Base-by-base conservation (phyloP, 1,140 invertebrate species). In the Lordiphosa clarofinis region DNA sequence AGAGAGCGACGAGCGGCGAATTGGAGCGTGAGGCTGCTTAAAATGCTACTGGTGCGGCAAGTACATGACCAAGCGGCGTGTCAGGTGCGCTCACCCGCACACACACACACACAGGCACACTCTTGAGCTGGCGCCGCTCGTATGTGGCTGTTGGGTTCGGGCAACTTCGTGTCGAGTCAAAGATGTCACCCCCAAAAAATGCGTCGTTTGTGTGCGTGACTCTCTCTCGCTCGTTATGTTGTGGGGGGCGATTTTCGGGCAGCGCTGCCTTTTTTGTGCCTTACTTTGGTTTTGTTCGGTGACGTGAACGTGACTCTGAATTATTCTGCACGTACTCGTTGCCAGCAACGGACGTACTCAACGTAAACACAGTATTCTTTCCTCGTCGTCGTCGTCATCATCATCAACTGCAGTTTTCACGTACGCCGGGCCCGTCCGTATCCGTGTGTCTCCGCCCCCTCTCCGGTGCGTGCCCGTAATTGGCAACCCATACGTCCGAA, bases 231-330 rank as follows among this genome's bases (percentile, higher is more conserved):
- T 59, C 46, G 35, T 31, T 11, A 44, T 37, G 6, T 28, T 28
- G 37, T 39, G 33, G 42, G 40, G 44, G 21, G 12, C 40, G 49
- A 52, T 24, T 43, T 42, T 40, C 38, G 38, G 52, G 40, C 39
- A 42, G 40, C 39, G 58, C 75, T 87, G 65, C 50, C 64, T 68
- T 65, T 73, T 65, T 87, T 74, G 50, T 73, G 76, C 68, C 70
- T 78, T 76, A 71, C 82, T 88, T 86, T 88, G 81, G 86, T 87
- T 87, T 87, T 86, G 81, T 88, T 88, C 86, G 84, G 84, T 82
- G 79, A 87, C 76, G 71, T 82, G 81, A 88, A 87, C 86, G 81
- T 86, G 73, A 84, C 73, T 78, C 68, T 84, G 76, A 73, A 88
- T 87, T 88, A 88, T 88, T 88, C 86, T 87, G 81, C 76, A 84